phyloP scores from a whole-genome alignment of 2,797 vertebrate species.

The Podarcis siculus region DNA sequence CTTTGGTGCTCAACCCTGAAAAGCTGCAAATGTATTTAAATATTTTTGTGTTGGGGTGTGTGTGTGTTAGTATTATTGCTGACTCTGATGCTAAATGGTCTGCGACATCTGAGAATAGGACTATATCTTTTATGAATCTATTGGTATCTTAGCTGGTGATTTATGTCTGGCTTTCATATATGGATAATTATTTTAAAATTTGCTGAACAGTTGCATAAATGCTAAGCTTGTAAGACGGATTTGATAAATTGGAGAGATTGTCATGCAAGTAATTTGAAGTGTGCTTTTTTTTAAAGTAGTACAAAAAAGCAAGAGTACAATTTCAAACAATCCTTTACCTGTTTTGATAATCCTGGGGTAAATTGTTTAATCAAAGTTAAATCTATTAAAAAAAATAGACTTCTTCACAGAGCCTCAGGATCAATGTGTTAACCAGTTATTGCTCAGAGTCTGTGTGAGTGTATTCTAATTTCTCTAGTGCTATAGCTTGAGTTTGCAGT shows the following conservation, averaged over 20 bases:
- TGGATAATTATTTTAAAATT: conserved; percentile 4
- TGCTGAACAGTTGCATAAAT: background rate
- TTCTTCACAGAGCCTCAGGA: background rate
- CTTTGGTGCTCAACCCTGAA: background rate
- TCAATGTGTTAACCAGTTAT: background rate
- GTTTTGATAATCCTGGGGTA: background rate
- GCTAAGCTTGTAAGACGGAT: background rate
- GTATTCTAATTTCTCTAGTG: background rate
- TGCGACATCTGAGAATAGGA: background rate
- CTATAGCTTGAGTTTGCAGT: background rate
- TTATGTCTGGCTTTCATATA: background rate
- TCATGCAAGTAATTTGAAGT: background rate
- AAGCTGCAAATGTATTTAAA: background rate
- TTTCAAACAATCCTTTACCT: background rate
- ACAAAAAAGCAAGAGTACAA: background rate
- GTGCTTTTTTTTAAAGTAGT: background rate
- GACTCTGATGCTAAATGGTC: background rate
- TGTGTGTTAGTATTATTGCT: conserved; percentile 3
- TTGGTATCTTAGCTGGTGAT: background rate
- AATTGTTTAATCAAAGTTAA: background rate
- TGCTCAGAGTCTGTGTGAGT: background rate
- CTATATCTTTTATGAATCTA: background rate
- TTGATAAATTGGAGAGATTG: background rate
- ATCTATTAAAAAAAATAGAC: background rate
- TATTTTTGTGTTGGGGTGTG: background rate